These are phyloP conservation scores for Cercopithecus petaurista DNA, from an alignment of 2,797 vertebrate genomes.

Conservation along the genomic window DNA sequence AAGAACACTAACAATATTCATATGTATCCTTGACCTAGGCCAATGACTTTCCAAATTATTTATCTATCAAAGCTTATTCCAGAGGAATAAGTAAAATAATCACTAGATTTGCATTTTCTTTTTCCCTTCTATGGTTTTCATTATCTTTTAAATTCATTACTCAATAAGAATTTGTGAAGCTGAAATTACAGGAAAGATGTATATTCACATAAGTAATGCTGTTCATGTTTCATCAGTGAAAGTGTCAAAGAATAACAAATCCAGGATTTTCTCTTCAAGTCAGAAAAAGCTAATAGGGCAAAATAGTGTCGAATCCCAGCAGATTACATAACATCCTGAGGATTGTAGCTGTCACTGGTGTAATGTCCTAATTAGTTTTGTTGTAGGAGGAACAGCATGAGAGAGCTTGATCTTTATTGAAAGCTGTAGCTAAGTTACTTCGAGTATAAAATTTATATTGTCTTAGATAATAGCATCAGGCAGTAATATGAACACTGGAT, in stretches of 20 bases:
- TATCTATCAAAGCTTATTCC: not conserved
- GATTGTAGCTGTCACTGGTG: constrained; percentile 34
- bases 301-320: constrained; percentile 35
- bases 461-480: constrained; percentile 76
- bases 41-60: not conserved
- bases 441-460: constrained; percentile 75
- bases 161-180: not conserved
- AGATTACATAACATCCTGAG: constrained; percentile 14
- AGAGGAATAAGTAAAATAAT: constrained; percentile 1
- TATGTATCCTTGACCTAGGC: not conserved
- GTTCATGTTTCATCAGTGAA: constrained; percentile 37
- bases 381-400: constrained; percentile 26
- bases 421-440: constrained; percentile 60
- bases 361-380: constrained; percentile 63
- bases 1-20: not conserved
- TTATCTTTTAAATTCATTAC: not conserved
- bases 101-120: not conserved
- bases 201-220: not conserved
- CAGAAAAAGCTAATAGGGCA: constrained; percentile 46
- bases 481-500: constrained; percentile 49
- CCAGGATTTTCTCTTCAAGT: constrained; percentile 41
- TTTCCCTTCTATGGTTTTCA: not conserved
- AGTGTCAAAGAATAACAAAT: constrained; percentile 46
- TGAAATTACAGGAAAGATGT: not conserved
- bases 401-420: constrained; percentile 58